Percentiles rank a stretch among this genome's conserved stretches.
phyloP scores from a whole-genome alignment of 2,888 invertebrate species.

The Notocelia uddmanniana region DNA sequence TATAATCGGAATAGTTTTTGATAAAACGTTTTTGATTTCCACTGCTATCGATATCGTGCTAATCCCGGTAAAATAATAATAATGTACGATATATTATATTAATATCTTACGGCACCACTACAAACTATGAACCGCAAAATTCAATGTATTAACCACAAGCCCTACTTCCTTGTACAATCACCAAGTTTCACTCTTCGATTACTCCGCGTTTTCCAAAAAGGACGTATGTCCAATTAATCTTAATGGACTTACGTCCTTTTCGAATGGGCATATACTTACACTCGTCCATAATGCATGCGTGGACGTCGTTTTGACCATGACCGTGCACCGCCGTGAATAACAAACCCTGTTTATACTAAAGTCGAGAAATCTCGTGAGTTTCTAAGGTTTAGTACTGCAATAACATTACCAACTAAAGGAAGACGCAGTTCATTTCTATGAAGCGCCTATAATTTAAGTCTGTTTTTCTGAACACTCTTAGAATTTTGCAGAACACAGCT shows the following conservation, averaged over 20 bases:
- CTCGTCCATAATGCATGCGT: constrained; percentile 74
- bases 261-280: constrained; percentile 47
- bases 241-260: not conserved
- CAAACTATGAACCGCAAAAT: not conserved
- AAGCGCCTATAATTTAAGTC: too few species aligned
- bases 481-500: too few species aligned
- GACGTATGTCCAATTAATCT: not conserved
- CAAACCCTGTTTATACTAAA: constrained; percentile 20
- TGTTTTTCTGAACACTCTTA: too few species aligned
- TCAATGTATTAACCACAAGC: constrained; percentile 13
- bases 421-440: too few species aligned
- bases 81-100: not conserved
- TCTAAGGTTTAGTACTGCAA: constrained; percentile 22
- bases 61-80: too few species aligned
- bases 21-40: too few species aligned
- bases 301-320: constrained; percentile 51
- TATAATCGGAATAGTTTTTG: too few species aligned
- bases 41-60: too few species aligned
- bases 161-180: constrained; percentile 31
- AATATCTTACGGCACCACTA: not conserved
- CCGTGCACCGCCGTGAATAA: constrained; percentile 36
- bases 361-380: constrained; percentile 31
- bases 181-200: constrained; percentile 75
- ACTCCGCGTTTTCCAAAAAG: not conserved
- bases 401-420: constrained; percentile 1